Evolutionary conservation across 2,113 vertebrate genomes (phyloP), one percentile per base, ranked within the genome.

Genomic region (Agelaius phoeniceus): DNA sequence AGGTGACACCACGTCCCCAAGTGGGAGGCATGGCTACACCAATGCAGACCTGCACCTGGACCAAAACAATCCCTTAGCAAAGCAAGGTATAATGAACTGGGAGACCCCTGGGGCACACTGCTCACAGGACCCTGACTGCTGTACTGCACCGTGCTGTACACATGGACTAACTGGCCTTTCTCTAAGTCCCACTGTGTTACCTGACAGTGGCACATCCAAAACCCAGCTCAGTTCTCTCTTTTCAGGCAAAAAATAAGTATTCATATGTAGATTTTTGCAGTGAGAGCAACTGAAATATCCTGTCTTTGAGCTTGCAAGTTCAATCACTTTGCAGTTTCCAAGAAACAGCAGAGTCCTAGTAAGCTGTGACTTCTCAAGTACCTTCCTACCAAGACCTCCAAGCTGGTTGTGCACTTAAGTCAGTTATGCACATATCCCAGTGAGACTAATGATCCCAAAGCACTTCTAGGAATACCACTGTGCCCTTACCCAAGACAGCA

Each of bases 11-110:
- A 31, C 2, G 2, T 61, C 6, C 46, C 33, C 22, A 37, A 57
- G 13, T 24, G 58, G 41, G 28, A 0, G 0, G 4, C 12, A 51
- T 20, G 24, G 48, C 57, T 52, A 7, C 11, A 2, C 26, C 77
- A 74, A 19, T 8, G 46, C 51, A 87, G 73, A 78, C 17, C 37
- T n/a, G 24, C 27, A 6, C 66, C 76, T 72, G 48, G 15, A 65
- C 33, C 3, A 9, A 84, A 81, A 24, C 1, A 66, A 9, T 37
- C 9, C 31, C 37, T 14, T 13, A 44, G 33, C 35, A 65, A 82
- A 76, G 44, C 18, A 44, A 66, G 26, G 19, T 26, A 3, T 12
- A 71, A 30, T 13, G 46, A 81, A 35, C 11, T 41, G 52, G 21
- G 51, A 67, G 37, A 31, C 4, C 41, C 12, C 11, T 28, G n/a